Percentiles rank a stretch among this genome's conserved stretches.
Conservation (phyloP, 2,113 vertebrate genomes). For the Scomber scombrus region DNA sequence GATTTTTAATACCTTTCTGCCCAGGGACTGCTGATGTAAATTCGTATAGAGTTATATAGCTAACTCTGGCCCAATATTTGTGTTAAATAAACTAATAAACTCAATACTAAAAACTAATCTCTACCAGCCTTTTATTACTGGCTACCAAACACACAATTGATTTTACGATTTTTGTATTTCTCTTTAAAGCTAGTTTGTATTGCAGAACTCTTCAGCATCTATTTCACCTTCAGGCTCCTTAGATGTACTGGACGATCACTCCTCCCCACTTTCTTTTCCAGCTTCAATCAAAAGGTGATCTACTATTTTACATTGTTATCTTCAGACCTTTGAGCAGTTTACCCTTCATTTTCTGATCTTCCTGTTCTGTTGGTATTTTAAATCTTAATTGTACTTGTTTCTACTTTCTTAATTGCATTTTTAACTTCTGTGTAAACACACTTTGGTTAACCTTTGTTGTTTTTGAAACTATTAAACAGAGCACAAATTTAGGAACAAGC, state of each 20-base stretch:
- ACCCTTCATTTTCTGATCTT: neutral
- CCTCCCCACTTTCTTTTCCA: slow-evolving; percentile 15
- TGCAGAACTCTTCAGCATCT: neutral
- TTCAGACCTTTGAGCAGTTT: slow-evolving; percentile 2
- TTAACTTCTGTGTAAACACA: neutral
- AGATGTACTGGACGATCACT: slow-evolving; percentile 12
- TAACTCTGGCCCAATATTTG: too few species aligned
- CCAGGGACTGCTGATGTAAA: too few species aligned
- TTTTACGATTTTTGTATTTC: slow-evolving; percentile 26
- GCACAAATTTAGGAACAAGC: neutral
- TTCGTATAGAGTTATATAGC: too few species aligned
- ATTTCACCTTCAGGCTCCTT: slow-evolving; percentile 12
- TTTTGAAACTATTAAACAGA: neutral
- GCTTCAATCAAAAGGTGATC: slow-evolving; percentile 14
- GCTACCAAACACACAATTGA: slow-evolving; percentile 10
- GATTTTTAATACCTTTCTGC: too few species aligned
- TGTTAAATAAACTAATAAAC: too few species aligned
- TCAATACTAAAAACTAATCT: neutral
- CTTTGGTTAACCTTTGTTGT: slow-evolving; percentile 3
- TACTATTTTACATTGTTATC: slow-evolving; percentile 7
- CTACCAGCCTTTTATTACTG: neutral
- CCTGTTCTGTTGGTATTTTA: neutral
- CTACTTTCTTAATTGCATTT: neutral
- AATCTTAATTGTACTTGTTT: too few species aligned
- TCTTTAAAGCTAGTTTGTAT: slow-evolving; percentile 5